Percentiles rank a stretch among this genome's conserved stretches.
These are phyloP conservation scores for Congeria kusceri DNA, from an alignment of 2,888 invertebrate species.

Conservation along the genomic window DNA sequence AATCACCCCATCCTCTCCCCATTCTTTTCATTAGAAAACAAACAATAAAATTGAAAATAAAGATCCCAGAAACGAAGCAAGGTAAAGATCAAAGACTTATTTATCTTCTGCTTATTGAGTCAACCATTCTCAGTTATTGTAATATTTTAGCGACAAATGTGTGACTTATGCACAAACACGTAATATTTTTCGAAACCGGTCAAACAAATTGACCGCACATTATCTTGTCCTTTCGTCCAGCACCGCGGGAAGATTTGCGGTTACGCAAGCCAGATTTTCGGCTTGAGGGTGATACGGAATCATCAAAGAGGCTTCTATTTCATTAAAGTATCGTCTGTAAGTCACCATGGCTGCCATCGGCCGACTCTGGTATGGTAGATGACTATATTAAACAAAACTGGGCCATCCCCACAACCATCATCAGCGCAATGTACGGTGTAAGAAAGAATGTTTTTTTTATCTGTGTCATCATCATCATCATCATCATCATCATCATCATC, in stretches of 20 bases:
- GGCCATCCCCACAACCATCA: too few relatives aligned
- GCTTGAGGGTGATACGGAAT: constrained; percentile 10
- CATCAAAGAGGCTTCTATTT: constrained; percentile 29
- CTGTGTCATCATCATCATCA: too few relatives aligned
- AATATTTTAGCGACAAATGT: constrained; percentile 43
- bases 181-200: constrained; percentile 32
- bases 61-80: constrained; percentile 15
- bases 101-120: constrained; percentile 29
- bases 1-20: constrained; percentile 24
- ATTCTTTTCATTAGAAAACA: constrained; percentile 40
- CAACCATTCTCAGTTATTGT: constrained; percentile 42
- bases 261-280: constrained; percentile 30
- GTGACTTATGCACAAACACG: constrained; percentile 30
- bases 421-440: too few relatives aligned
- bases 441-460: too few relatives aligned
- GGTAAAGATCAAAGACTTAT: constrained; percentile 46
- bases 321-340: constrained; percentile 3
- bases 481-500: too few relatives aligned
- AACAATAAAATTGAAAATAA: constrained; percentile 48
- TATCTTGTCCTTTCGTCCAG: constrained; percentile 22
- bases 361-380: constrained; percentile 42
- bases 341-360: background rate
- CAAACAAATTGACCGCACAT: constrained; percentile 35
- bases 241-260: constrained; percentile 36
- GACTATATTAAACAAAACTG: too few relatives aligned